These are phyloP conservation scores for Rachycentron canadum DNA, from an alignment of 2,797 vertebrate species.

Conservation along the genomic window DNA sequence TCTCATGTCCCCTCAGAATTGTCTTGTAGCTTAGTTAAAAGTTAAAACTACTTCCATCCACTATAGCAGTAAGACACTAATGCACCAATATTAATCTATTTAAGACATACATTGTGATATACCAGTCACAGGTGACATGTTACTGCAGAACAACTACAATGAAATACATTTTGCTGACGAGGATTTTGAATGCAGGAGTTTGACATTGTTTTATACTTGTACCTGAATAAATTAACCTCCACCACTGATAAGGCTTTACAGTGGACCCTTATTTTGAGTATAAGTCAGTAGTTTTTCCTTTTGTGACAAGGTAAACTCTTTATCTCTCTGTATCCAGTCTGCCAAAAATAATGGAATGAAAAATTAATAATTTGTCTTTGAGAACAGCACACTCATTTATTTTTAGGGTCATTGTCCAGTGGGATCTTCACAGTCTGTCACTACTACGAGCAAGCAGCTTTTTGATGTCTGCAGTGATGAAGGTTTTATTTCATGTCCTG, in stretches of 20 bases:
- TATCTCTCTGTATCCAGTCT: not conserved
- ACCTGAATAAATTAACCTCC: not conserved
- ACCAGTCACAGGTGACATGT: no score
- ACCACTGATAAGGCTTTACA: not conserved
- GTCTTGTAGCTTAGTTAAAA: not conserved
- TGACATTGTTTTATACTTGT: not conserved
- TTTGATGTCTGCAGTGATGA: slow-evolving; percentile 1
- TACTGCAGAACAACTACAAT: no score
- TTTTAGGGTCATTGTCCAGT: slow-evolving; percentile 39
- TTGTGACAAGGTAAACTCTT: not conserved
- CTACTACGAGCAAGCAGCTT: slow-evolving; percentile 1
- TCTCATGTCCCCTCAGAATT: no score
- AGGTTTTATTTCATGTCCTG: slow-evolving; percentile 6
- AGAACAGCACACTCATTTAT: slow-evolving; percentile 27
- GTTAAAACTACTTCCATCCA: not conserved
- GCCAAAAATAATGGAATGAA: slow-evolving; percentile 32
- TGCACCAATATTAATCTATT: no score
- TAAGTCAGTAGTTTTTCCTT: not conserved
- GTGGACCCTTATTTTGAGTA: slow-evolving; percentile 9
- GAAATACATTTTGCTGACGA: not conserved
- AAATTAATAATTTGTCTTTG: slow-evolving; percentile 34
- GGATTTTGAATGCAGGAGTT: no score
- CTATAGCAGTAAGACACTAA: not conserved
- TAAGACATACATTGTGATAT: no score
- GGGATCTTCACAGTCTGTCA: slow-evolving; percentile 40